phyloP scores from a whole-genome alignment of 2,113 vertebrate genomes.

The Lepus americanus region DNA sequence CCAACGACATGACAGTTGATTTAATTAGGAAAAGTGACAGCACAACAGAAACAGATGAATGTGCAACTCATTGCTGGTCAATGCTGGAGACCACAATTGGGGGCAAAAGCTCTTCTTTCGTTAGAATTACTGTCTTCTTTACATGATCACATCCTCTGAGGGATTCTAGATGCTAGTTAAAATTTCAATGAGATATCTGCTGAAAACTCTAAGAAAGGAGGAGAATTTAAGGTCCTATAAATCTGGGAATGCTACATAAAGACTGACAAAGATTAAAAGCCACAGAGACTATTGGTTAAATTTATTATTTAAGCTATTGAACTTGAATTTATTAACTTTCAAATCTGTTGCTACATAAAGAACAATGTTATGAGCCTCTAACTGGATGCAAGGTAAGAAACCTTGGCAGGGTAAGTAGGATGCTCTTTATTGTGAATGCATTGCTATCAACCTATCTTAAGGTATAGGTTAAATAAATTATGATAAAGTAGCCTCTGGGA shows the following conservation, averaged over 20 bases:
- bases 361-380: background rate
- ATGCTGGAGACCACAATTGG: background rate
- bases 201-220: background rate
- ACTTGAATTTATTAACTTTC: too few species aligned
- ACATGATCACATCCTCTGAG: background rate
- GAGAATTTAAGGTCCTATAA: background rate
- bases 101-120: background rate
- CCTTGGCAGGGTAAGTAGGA: background rate
- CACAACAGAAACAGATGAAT: background rate
- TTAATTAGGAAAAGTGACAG: constrained; percentile 11
- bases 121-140: background rate
- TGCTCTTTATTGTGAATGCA: background rate
- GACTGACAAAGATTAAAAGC: background rate
- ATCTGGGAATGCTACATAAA: background rate
- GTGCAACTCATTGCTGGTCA: background rate
- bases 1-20: background rate
- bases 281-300: too few species aligned
- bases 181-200: background rate
- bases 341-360: background rate
- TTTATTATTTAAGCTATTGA: too few species aligned
- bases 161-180: background rate
- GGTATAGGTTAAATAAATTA: background rate
- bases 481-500: background rate
- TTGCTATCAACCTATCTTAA: background rate
- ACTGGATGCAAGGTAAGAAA: background rate